Evolutionary conservation across 2,113 vertebrate genomes (phyloP), one percentile per base, ranked within the genome.

Genomic region (Actinemys pallida): DNA sequence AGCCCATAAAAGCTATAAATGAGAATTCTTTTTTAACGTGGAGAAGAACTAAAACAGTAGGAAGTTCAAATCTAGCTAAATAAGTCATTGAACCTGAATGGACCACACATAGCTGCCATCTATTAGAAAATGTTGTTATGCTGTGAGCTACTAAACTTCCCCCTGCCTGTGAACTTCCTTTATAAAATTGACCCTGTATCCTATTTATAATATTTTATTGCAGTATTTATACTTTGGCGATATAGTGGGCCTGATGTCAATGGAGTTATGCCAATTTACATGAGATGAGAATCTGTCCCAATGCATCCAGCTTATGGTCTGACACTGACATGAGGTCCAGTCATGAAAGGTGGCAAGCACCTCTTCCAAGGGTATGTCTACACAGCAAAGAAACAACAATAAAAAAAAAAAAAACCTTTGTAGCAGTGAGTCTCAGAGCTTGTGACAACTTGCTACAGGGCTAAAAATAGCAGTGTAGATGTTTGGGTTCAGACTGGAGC

Each of bases 221-320:
- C 29, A 10, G 20, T 62, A 29, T 49, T 92, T 85, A 8, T 54
- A 42, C 84, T 83, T 91, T 87, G 39, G 76, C 90, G 69, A 86
- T 2, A 53, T 72, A 79, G 88, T 62, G 84, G 52, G 81, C 24
- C 93, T 47, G 57, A 95, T 88, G 12, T 2, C 81, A 29, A 75
- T n/a, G 65, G 50, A 94, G n/a, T 39, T 24, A 10, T 0, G 0
- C 12, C 31, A 81, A 24, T 89, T 92, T 76, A 3, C 49, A 95
- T 47, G 69, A 93, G 45, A 83, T 1, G 5, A 25, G 91, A 88
- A n/a, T 86, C 62, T 81, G 54, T 81, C 75, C 90, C 82, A 87
- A 89, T 72, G 56, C 78, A 4, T n/a, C 78, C 75, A 78, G 59
- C 87, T 72, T 90, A 81, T 29, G 93, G 93, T 90, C 65, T 87